These are phyloP conservation scores for Phenganax marumi DNA, from an alignment of 92 coral and sea anemone genomes.

Conservation along the genomic window DNA sequence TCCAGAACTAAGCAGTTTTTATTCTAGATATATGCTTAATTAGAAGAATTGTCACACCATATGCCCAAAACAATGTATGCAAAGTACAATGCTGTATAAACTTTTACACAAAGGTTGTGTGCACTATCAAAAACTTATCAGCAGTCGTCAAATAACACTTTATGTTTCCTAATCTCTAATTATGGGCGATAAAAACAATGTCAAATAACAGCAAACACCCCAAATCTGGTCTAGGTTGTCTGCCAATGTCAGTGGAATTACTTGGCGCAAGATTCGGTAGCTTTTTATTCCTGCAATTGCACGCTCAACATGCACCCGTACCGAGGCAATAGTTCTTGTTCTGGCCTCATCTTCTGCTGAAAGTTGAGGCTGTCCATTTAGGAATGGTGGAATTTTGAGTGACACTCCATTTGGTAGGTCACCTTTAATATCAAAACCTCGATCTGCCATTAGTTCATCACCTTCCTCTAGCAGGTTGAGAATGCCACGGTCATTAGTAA, in stretches of 20 bases:
- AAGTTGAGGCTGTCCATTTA: slow-evolving; percentile 35
- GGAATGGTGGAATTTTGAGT: slow-evolving; percentile 72
- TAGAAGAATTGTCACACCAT: background rate
- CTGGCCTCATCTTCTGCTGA: no score
- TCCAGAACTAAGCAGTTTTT: slow-evolving; percentile 31
- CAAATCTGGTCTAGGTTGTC: no score
- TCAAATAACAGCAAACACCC: no score
- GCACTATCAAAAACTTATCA: background rate
- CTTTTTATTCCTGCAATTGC: no score
- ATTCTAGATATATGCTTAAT: background rate
- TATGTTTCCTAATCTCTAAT: background rate
- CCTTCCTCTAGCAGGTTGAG: background rate
- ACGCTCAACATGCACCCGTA: no score
- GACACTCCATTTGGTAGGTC: no score
- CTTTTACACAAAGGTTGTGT: no score
- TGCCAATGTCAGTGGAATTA: no score
- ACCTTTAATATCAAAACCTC: no score
- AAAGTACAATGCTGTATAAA: background rate
- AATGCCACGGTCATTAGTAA: slow-evolving; percentile 9
- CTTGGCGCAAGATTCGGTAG: no score
- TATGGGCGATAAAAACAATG: background rate
- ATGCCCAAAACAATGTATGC: background rate
- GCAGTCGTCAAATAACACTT: background rate
- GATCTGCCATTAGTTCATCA: slow-evolving; percentile 27
- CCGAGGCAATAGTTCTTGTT: no score